These are phyloP conservation scores for Entomobrya multifasciata DNA, from an alignment of 2,888 invertebrate genomes.

Conservation along the genomic window DNA sequence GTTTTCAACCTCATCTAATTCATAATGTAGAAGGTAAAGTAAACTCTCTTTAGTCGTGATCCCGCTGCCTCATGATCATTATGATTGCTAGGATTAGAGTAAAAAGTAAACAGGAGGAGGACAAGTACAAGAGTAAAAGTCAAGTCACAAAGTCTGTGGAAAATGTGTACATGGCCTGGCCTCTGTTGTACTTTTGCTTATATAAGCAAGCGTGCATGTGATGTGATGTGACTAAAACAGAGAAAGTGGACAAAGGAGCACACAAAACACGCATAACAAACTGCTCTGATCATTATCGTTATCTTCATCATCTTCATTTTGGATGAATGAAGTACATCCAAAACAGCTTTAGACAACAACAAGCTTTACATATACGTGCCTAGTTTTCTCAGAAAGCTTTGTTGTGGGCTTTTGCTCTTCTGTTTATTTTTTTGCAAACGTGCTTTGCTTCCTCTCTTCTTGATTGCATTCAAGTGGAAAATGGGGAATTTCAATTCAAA, in stretches of 20 bases:
- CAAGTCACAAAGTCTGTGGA: neutral
- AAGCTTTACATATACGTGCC: neutral
- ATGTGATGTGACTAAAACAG: neutral
- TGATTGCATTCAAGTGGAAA: constrained; percentile 15
- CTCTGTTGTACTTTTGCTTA: too few relatives aligned
- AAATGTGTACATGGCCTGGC: too few relatives aligned
- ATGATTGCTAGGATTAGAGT: constrained; percentile 11
- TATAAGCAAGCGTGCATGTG: too few relatives aligned
- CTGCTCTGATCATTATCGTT: neutral
- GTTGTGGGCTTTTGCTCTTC: neutral
- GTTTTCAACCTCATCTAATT: constrained; percentile 31
- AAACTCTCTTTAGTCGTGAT: neutral
- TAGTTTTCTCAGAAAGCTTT: too few relatives aligned
- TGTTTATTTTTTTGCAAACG: neutral
- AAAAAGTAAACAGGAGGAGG: neutral
- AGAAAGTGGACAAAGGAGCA: neutral
- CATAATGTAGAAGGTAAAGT: neutral
- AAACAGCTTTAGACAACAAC: too few relatives aligned
- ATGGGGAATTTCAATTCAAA: constrained; percentile 3
- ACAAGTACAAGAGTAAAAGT: neutral
- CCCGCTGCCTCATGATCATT: neutral
- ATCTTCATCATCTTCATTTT: neutral
- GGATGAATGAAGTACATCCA: neutral
- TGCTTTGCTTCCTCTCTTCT: neutral
- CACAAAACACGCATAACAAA: neutral